Evolutionary conservation across 2,113 vertebrate genomes (phyloP), one percentile per base, ranked within the genome.

Genomic region (Marmota monax): DNA sequence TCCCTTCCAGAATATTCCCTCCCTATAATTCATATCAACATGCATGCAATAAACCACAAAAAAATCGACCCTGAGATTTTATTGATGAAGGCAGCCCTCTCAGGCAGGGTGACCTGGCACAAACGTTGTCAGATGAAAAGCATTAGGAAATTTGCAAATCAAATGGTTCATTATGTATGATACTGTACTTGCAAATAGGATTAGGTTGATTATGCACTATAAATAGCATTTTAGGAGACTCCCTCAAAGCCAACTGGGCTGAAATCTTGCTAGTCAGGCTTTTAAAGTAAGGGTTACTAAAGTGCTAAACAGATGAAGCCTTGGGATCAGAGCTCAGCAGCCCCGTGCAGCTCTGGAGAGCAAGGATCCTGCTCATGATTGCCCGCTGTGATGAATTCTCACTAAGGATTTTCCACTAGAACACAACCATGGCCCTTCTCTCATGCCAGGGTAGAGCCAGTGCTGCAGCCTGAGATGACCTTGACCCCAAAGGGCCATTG

Each of bases 111-210:
- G 97, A 97, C 95, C 94, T 82, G 88, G 37, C 84, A 95, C 22
- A 58, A 73, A 96, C 86, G 45, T 87, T 96, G 96, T 95, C 92
- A 96, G 89, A 95, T 74, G 92, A 96, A 94, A 83, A 86, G 53
- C 89, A 73, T 86, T 93, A 85, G 76, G 77, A 96, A 91, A 97
- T 97, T 96, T 96, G 97, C 93, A 97, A 97, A 95, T 96, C 95
- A 96, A 96, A 96, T 93, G 37, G 58, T 29, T 97, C 72, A 58
- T 97, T 97, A 94, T 79, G 27, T 92, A 48, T 80, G 83, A 96
- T 83, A 92, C 91, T 80, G 45, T 77, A 96, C 70, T 96, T 93
- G 80, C 89, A 96, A 98, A 97, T 85, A 93, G 87, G 92, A 95
- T 97, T 97, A 96, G 92, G 88, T 89, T 97, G 94, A 92, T 96